A percentile compares a stretch with the other conserved stretches of the same genome.
Conservation (phyloP, 1,140 invertebrate species). For the Drosophila kurseongensis region DNA sequence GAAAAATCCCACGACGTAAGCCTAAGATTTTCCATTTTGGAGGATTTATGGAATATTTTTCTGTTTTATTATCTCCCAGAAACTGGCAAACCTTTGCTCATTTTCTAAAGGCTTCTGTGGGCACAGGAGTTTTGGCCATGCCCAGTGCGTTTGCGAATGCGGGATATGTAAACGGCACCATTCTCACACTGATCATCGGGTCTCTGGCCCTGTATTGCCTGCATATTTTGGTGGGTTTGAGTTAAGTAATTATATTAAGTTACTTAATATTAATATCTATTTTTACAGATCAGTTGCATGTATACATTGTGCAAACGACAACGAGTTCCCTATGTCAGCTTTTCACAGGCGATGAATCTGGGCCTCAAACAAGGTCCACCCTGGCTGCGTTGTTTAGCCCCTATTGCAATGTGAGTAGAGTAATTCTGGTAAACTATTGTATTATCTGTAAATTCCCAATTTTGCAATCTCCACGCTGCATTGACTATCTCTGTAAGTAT, state of each 20-base stretch:
- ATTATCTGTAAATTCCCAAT: background rate
- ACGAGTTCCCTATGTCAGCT: conserved; percentile 87
- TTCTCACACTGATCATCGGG: conserved; percentile 87
- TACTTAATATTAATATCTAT: background rate
- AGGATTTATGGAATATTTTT: background rate
- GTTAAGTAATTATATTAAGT: background rate
- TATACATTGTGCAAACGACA: conserved; percentile 86
- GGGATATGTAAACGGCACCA: conserved; percentile 88
- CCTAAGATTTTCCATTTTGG: conserved; percentile 1
- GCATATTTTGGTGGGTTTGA: conserved; percentile 87
- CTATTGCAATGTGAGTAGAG: conserved; percentile 86
- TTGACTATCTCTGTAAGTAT: conserved; percentile 26
- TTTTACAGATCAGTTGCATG: conserved; percentile 85
- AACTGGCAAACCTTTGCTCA: conserved; percentile 89
- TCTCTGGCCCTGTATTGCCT: conserved; percentile 88
- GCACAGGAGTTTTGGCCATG: conserved; percentile 93
- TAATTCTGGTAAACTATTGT: background rate
- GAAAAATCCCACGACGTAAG: conserved; percentile 90
- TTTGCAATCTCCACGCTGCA: conserved; percentile 3
- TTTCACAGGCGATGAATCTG: conserved; percentile 88
- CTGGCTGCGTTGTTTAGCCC: conserved; percentile 86
- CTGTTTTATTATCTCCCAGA: conserved; percentile 68
- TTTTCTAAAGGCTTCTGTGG: conserved; percentile 90
- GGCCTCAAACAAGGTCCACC: conserved; percentile 87
- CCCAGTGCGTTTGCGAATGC: conserved; percentile 90